phyloP scores from a whole-genome alignment of 92 coral and sea anemone genomes.

The Pocillopora grandis region DNA sequence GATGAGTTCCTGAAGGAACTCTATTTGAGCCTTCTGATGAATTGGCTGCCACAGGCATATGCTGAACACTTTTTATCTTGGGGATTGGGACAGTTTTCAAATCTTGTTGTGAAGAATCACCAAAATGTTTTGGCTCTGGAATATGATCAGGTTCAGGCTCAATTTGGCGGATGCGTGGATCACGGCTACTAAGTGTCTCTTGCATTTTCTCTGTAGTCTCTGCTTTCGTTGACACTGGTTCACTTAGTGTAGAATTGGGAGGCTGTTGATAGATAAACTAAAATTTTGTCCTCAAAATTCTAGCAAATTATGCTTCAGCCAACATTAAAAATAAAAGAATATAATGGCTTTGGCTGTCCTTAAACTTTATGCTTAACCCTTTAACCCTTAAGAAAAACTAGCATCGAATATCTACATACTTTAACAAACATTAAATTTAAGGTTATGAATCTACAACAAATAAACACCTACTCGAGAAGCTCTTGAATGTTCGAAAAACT shows the following conservation, averaged over 20 bases:
- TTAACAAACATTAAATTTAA: no score
- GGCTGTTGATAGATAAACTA: slow-evolving; percentile 6
- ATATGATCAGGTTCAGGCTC: slow-evolving; percentile 58
- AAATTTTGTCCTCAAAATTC: not conserved
- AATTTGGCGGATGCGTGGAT: slow-evolving; percentile 71
- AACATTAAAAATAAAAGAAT: no score
- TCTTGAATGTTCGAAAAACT: no score
- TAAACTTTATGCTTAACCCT: no score
- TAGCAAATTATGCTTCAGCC: no score
- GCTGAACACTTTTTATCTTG: slow-evolving; percentile 22
- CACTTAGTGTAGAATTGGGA: slow-evolving; percentile 14
- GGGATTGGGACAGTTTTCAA: not conserved
- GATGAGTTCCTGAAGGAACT: not conserved
- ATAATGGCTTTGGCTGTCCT: no score
- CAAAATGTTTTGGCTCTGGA: not conserved
- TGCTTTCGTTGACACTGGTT: slow-evolving; percentile 56
- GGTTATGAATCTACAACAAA: no score
- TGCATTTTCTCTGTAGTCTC: slow-evolving; percentile 43
- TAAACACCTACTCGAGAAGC: no score
- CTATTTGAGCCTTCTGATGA: not conserved
- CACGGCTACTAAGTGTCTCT: slow-evolving; percentile 52
- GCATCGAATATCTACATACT: no score
- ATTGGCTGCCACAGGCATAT: slow-evolving; percentile 9
- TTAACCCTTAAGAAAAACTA: no score
- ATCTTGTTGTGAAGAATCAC: not conserved